Percentiles rank a stretch among this genome's conserved stretches.
phyloP scores from a whole-genome alignment of 2,113 vertebrate species.

The Grammomys dolichurus region DNA sequence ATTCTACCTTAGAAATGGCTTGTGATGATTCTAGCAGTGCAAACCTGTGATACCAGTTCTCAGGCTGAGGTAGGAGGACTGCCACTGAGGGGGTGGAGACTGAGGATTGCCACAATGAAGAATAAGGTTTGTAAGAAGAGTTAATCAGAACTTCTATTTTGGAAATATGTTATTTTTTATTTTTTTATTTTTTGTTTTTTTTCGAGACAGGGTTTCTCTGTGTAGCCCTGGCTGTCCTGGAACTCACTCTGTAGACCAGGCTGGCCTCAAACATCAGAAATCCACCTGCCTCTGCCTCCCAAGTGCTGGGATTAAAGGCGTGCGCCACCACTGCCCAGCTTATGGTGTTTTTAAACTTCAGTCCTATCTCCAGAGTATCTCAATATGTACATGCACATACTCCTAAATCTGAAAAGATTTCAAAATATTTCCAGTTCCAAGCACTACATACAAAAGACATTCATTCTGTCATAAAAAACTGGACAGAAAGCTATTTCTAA shows the following conservation, averaged over 20 bases:
- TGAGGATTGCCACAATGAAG: neutral
- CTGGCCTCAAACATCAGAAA: too few relatives aligned
- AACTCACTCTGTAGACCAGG: too few relatives aligned
- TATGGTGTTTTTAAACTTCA: neutral
- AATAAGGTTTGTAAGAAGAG: neutral
- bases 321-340: too few relatives aligned
- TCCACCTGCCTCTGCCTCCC: too few relatives aligned
- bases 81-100: neutral
- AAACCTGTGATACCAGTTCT: too few relatives aligned
- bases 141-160: neutral
- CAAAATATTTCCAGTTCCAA: neutral
- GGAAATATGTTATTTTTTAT: too few relatives aligned
- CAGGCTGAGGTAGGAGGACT: neutral
- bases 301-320: too few relatives aligned
- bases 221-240: too few relatives aligned
- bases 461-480: neutral
- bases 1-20: neutral
- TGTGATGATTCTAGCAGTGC: neutral
- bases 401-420: neutral
- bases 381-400: neutral
- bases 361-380: neutral
- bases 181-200: too few relatives aligned
- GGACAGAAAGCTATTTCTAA: constrained; percentile 3
- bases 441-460: neutral
- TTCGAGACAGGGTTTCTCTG: too few relatives aligned